Evolutionary conservation across 2,113 vertebrate genomes (phyloP).

Genomic region (Archilochus colubris): DNA sequence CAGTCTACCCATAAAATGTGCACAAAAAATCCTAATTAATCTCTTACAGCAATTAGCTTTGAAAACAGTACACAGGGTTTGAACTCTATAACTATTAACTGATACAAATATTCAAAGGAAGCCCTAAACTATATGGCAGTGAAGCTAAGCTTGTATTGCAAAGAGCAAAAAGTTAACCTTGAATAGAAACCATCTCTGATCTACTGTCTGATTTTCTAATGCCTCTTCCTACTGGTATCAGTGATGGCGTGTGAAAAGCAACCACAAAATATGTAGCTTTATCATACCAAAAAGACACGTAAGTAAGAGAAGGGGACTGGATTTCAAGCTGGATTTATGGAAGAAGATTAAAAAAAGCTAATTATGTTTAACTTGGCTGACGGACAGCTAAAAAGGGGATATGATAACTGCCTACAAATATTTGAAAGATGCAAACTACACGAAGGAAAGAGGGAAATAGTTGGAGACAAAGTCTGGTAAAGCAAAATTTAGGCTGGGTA

Average conservation of each 20-base stretch:
- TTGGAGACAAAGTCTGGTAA: slow-evolving; percentile 36
- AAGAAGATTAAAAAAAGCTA: slow-evolving; percentile 65
- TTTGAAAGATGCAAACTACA: slow-evolving; percentile 62
- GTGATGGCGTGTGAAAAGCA: slow-evolving; percentile 32
- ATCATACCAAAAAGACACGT: slow-evolving; percentile 45
- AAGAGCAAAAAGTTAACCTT: neutral
- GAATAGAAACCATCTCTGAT: neutral
- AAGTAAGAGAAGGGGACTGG: slow-evolving; percentile 37
- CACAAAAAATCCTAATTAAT: neutral
- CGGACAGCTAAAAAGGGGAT: slow-evolving; percentile 42
- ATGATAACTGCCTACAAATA: slow-evolving; percentile 64
- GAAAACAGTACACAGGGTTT: neutral
- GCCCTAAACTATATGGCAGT: neutral
- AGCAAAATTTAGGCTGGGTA: slow-evolving; percentile 26
- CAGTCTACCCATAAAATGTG: neutral
- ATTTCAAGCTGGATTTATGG: slow-evolving; percentile 56
- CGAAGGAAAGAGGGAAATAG: slow-evolving; percentile 35
- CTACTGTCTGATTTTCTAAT: slow-evolving; percentile 7
- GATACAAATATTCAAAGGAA: neutral
- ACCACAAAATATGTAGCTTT: slow-evolving; percentile 51
- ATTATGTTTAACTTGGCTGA: slow-evolving; percentile 69
- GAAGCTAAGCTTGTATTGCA: neutral
- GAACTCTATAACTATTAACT: neutral
- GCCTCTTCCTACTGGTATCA: slow-evolving; percentile 6
- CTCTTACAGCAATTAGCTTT: neutral